Conservation (phyloP, 2,888 invertebrate genomes). For the Orthosia incerta region DNA sequence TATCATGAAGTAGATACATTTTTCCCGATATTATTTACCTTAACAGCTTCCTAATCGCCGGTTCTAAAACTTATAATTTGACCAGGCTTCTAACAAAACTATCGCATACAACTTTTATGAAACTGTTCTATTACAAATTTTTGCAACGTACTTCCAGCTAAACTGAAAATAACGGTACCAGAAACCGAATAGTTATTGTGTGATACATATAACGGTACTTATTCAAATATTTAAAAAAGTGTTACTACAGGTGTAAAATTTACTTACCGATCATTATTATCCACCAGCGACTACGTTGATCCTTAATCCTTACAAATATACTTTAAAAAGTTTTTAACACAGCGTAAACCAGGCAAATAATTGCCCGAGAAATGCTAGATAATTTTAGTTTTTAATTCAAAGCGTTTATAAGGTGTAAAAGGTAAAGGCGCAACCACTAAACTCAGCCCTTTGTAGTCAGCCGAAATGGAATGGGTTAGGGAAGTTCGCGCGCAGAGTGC, state of each 20-base stretch:
- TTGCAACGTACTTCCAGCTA: background rate
- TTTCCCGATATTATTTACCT: background rate
- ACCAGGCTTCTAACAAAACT: background rate
- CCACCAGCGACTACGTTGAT: slow-evolving; percentile 78
- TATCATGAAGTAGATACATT: background rate
- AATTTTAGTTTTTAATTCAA: slow-evolving; percentile 10
- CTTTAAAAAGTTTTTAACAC: slow-evolving; percentile 81
- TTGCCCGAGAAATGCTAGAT: slow-evolving; percentile 18
- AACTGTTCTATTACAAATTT: background rate
- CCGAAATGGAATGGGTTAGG: slow-evolving; percentile 56
- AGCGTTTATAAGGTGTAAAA: slow-evolving; percentile 22
- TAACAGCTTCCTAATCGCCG: background rate
- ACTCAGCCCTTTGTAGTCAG: slow-evolving; percentile 61
- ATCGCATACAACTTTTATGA: slow-evolving; percentile 16
- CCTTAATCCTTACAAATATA: slow-evolving; percentile 78
- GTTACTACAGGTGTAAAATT: slow-evolving; percentile 51
- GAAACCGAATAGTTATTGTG: background rate
- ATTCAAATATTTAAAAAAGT: slow-evolving; percentile 27
- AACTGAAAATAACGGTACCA: background rate
- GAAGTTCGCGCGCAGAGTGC: slow-evolving; percentile 82
- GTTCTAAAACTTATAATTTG: background rate
- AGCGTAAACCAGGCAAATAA: slow-evolving; percentile 42
- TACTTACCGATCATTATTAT: slow-evolving; percentile 88
- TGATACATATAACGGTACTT: slow-evolving; percentile 4
- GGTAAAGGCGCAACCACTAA: slow-evolving; percentile 53